Evolutionary conservation across 2,888 invertebrate species (phyloP), one percentile per base, ranked within the genome.

Genomic region (Drosophila pegasa): DNA sequence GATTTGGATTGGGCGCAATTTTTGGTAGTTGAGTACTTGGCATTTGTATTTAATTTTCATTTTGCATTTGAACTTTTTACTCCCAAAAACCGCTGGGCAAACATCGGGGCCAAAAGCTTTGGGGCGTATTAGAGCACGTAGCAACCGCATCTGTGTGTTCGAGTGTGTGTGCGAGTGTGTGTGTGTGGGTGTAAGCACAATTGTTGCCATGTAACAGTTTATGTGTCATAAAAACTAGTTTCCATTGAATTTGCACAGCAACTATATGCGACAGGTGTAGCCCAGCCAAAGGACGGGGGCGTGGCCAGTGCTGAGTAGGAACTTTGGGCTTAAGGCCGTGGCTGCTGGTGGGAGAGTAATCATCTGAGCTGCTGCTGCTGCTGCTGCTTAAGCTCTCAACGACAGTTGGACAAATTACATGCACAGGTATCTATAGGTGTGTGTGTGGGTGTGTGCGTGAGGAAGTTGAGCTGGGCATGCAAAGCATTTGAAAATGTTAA

Each of bases 31-130:
- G 43, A 56, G 69, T 84, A 78, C 87, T 84, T 88, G 75, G 75
- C 85, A 87, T 87, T 87, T 84, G 79, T 84, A 84, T 88, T 84
- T 84, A 88, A 87, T 84, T 83, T 87, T 87, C 85, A 84, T 88
- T 88, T 87, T 84, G 82, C 85, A 84, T 87, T 84, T 84, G 68
- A 87, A 75, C 88, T 88, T 87, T 84, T 86, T 71, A 63, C 83
- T 69, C 61, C 61, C 38, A 63, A 50, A 59, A 74, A 69, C 72
- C 78, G 75, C 63, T 63, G 71, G 62, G 65, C 79, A 78, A 76
- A 75, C 76, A 78, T 70, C 50, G 50, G 79, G 62, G 50, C 65
- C 70, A 63, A 78, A 78, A 79, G 66, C 76, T 76, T 63, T 66
- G 75, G 79, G 71, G 66, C 71, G 71, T 75, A 62, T 63, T 63